phyloP scores from a whole-genome alignment of 53 echinoderm and acorn worm genomes.

The Stichopus horrens region DNA sequence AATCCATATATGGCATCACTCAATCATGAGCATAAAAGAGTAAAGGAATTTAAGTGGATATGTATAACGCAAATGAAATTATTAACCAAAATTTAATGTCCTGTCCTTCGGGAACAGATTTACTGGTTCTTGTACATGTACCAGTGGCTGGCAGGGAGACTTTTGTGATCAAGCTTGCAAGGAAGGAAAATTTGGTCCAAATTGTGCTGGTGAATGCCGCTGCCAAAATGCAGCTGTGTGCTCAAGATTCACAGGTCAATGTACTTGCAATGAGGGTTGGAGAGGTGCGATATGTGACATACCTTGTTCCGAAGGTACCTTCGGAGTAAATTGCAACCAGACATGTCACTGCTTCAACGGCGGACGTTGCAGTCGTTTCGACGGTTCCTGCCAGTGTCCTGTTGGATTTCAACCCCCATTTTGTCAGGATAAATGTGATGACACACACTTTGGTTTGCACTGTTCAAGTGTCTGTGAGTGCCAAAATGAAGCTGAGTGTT shows the following conservation, averaged over 20 bases:
- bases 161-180: slow-evolving; percentile 63
- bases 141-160: slow-evolving; percentile 73
- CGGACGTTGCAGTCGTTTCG: slow-evolving; percentile 57
- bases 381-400: slow-evolving; percentile 69
- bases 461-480: slow-evolving; percentile 65
- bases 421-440: slow-evolving; percentile 61
- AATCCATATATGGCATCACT: too few species aligned
- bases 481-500: slow-evolving; percentile 51
- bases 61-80: too few species aligned
- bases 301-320: slow-evolving; percentile 65
- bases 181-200: slow-evolving; percentile 62
- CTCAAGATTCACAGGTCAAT: slow-evolving; percentile 71
- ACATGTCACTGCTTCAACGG: slow-evolving; percentile 68
- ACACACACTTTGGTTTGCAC: slow-evolving; percentile 64
- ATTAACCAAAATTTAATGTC: not conserved
- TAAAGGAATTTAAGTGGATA: too few species aligned
- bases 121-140: slow-evolving; percentile 59
- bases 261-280: slow-evolving; percentile 76
- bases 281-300: slow-evolving; percentile 59
- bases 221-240: slow-evolving; percentile 73
- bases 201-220: slow-evolving; percentile 60
- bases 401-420: slow-evolving; percentile 72
- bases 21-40: too few species aligned
- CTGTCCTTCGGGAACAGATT: not conserved
- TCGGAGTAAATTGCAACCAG: slow-evolving; percentile 58